A percentile compares a stretch with the other conserved stretches of the same genome.
phyloP scores from a whole-genome alignment of 2,797 vertebrate genomes.

The Tenualosa ilisha region DNA sequence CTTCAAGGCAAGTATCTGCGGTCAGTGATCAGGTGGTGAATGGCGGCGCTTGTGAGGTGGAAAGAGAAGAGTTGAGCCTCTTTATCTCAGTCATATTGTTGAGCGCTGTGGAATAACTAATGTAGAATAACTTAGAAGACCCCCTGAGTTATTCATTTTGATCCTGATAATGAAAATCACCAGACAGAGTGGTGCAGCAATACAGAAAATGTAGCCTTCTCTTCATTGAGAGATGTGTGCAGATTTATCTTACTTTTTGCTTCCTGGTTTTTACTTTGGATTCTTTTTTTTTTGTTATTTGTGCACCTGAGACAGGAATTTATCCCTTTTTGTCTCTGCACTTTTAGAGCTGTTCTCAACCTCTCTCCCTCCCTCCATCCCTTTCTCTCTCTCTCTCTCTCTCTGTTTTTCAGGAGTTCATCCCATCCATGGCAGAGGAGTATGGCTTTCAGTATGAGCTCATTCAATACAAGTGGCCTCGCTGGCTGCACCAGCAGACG shows the following conservation, averaged over 20 bases:
- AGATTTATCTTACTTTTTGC: not conserved
- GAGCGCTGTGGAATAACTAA: not conserved
- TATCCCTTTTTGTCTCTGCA: not conserved
- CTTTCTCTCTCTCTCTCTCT: conserved; percentile 57
- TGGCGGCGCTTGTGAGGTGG: conserved; percentile 13
- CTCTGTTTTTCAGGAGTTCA: conserved; percentile 78
- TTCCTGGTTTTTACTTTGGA: conserved; percentile 15
- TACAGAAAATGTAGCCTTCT: not conserved
- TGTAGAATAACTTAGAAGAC: not conserved
- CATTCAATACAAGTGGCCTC: conserved; percentile 96
- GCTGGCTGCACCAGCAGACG: conserved; percentile 92
- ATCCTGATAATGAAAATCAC: not conserved
- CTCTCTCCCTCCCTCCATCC: conserved; percentile 64
- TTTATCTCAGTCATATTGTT: not conserved
- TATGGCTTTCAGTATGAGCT: conserved; percentile 93
- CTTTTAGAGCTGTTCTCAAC: not conserved
- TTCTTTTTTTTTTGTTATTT: not conserved
- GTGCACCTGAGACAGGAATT: not conserved
- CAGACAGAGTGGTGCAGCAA: not conserved
- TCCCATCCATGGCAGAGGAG: conserved; percentile 86
- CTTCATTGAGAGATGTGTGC: not conserved
- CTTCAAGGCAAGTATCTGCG: conserved; percentile 86
- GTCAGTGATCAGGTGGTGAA: not conserved
- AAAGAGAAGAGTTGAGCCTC: not conserved
- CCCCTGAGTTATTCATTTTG: not conserved